Evolutionary conservation across 2,888 invertebrate species (phyloP), one percentile per base, ranked within the genome.

Genomic region (Brachyptera risi): DNA sequence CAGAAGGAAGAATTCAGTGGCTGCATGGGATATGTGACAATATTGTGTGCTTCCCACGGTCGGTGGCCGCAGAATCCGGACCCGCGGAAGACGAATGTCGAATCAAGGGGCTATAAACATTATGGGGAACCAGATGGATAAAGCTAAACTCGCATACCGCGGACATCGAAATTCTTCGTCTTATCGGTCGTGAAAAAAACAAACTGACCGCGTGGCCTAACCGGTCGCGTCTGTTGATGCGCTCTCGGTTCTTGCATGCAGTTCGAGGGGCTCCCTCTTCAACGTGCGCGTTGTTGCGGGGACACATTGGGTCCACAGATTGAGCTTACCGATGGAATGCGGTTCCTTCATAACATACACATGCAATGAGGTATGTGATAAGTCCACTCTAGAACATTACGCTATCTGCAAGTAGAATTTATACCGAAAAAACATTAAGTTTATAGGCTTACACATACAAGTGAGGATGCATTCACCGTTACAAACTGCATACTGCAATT

Each of bases 41-140:
- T 40, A 54, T 59, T 44, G 27, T n/a, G 42, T 21, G 42, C n/a
- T 60, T 60, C 60, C 60, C 60, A 60, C 60, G 60, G 56, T 60
- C 56, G 49, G 38, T 35, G 57, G 56, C 44, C 60, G 56, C 37
- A 58, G 50, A 50, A 26, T 47, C 50, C 21, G 42, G 40, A 31
- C 38, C 47, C 37, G 40, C 42, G 51, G 61, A 58, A 62, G 62
- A 62, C 37, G 59, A 62, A 62, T 59, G 62, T 62, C 56, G 58
- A 37, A 62, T 59, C 58, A 54, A 19, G 54, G 35, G 56, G 62
- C 54, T 58, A 59, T 62, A 62, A 62, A 62, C 62, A 62, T 62
- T 27, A 59, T 59, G 62, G 35, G 50, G 59, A 47, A 38, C 61
- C 62, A 59, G 62, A 62, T 62, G 62, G 54, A 62, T 61, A 54